Conservation (phyloP, 2,797 vertebrate species). For the Melanotaenia parkinsoni region DNA sequence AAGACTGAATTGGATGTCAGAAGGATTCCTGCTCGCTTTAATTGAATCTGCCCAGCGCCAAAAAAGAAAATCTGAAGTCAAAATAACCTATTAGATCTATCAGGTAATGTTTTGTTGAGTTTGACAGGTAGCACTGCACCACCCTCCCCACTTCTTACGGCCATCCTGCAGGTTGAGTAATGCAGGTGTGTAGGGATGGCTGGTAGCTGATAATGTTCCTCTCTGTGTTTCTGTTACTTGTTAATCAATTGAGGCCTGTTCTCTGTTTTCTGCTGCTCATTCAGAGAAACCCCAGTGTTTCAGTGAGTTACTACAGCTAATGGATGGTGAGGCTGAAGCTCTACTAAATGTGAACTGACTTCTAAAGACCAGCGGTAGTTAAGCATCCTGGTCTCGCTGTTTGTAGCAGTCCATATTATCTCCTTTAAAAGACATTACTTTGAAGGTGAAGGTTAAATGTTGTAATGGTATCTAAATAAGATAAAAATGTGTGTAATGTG, state of each 20-base stretch:
- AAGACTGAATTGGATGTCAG: constrained; percentile 94
- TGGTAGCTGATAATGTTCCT: constrained; percentile 12
- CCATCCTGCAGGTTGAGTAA: constrained; percentile 44
- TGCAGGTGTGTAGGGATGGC: constrained; percentile 37
- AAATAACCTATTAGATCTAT: constrained; percentile 93
- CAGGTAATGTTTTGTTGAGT: constrained; percentile 88
- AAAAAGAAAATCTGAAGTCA: constrained; percentile 90
- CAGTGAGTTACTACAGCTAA: constrained; percentile 62
- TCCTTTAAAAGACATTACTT: constrained; percentile 22
- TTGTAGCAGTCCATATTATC: constrained; percentile 20
- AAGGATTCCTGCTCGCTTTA: constrained; percentile 93
- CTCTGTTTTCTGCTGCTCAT: constrained; percentile 55
- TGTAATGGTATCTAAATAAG: constrained; percentile 24
- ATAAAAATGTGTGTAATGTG: constrained; percentile 36
- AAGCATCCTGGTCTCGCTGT: constrained; percentile 4
- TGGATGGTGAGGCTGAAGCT: constrained; percentile 58
- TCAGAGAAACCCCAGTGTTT: constrained; percentile 68
- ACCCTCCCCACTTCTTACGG: constrained; percentile 15
- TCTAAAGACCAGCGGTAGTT: constrained; percentile 27
- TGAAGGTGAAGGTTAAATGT: constrained; percentile 8
- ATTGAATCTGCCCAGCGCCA: constrained; percentile 91
- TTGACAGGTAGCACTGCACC: constrained; percentile 65
- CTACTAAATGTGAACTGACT: constrained; percentile 61
- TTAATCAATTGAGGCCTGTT: constrained; percentile 73
- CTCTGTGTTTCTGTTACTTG: constrained; percentile 63